A percentile compares a stretch with the other conserved stretches of the same genome.
These are phyloP conservation scores for Probosciger aterrimus DNA, from an alignment of 2,113 vertebrate genomes.

Conservation along the genomic window DNA sequence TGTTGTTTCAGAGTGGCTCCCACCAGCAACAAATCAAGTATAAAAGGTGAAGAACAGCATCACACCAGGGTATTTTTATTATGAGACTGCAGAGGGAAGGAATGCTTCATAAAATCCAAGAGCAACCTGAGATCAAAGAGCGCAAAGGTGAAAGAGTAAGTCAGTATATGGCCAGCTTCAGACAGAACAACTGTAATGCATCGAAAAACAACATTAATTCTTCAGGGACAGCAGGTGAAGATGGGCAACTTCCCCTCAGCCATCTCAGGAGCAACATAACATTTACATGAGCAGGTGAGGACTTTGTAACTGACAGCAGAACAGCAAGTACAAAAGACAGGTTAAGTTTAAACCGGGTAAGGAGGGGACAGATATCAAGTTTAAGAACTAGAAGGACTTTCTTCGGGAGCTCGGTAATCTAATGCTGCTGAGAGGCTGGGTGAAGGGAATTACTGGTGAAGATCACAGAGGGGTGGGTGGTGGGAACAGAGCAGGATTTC, in stretches of 20 bases:
- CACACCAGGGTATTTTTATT: not conserved
- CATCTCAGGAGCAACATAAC: not conserved
- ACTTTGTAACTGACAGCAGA: not conserved
- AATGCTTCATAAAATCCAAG: not conserved
- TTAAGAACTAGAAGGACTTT: not conserved
- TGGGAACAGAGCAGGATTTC: rapidly evolving
- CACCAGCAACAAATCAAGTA: not conserved
- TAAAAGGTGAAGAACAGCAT: not conserved
- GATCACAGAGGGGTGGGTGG: rapidly evolving
- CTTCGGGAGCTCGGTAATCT: not conserved
- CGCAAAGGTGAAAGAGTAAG: not conserved
- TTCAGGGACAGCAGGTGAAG: not conserved
- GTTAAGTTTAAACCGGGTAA: not conserved
- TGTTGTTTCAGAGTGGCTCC: not conserved
- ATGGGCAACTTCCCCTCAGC: not conserved
- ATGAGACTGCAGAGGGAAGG: not conserved
- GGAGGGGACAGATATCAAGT: not conserved
- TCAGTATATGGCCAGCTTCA: rapidly evolving
- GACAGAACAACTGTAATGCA: not conserved
- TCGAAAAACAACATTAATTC: rapidly evolving
- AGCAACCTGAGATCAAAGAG: not conserved
- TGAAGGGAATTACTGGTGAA: not conserved
- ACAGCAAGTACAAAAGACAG: not conserved
- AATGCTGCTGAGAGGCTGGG: not conserved
- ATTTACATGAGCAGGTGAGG: not conserved